phyloP scores from a whole-genome alignment of 2,888 invertebrate genomes.

The Archips crataeganus region DNA sequence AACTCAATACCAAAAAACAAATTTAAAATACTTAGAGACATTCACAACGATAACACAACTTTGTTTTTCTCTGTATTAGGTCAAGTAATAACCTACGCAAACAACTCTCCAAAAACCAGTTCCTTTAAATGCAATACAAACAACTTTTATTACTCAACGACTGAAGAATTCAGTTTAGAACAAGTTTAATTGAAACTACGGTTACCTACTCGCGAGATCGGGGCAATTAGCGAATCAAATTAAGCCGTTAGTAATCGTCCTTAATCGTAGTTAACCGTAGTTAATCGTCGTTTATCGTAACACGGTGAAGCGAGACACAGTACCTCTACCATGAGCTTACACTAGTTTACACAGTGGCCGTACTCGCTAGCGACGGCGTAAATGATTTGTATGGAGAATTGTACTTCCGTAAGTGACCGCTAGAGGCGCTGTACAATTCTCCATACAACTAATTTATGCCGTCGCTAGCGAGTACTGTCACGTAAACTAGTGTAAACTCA shows the following conservation, averaged over 20 bases:
- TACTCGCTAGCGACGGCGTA: too few species aligned
- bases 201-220: conserved; percentile 20
- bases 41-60: too few species aligned
- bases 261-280: not conserved
- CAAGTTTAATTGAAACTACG: not conserved
- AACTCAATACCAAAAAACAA: too few species aligned
- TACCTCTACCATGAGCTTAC: too few species aligned
- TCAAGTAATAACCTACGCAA: not conserved
- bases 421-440: too few species aligned
- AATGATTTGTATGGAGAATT: too few species aligned
- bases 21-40: too few species aligned
- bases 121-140: not conserved
- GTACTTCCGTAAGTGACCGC: too few species aligned
- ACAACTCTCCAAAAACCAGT: conserved; percentile 3
- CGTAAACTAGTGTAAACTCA: too few species aligned
- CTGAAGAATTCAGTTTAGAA: conserved; percentile 4
- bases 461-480: too few species aligned
- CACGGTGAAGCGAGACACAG: not conserved
- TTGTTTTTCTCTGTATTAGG: not conserved
- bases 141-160: conserved; percentile 7
- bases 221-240: conserved; percentile 20
- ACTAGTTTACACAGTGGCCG: too few species aligned
- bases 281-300: not conserved
- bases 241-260: conserved; percentile 8
- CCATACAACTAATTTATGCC: too few species aligned